Base-by-base conservation (phyloP, 2,113 vertebrate species). In the Motacilla alba region DNA sequence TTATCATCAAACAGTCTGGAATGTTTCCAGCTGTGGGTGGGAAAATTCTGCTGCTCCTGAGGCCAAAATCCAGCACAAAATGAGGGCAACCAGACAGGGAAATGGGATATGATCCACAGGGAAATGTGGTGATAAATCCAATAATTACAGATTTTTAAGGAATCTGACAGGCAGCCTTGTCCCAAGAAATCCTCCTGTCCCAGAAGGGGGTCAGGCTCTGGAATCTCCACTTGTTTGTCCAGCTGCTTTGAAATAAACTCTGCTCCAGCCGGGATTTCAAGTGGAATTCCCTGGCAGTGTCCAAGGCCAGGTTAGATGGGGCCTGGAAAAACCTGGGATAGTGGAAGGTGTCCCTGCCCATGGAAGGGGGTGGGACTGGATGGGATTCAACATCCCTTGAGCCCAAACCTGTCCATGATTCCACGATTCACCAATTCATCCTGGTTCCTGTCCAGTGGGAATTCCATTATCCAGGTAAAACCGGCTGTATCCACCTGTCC, bases 401-500 rank as follows among this genome's bases (percentile, higher is more conserved):
- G 1, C 6, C 20, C 46, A 78, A 53, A 53, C 6, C 18, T 20
- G 28, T n/a, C 73, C 53, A 14, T 6, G 27, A 37, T 23, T 37
- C 63, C 53, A 4, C 5, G 11, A 41, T 53, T 66, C 44, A 10
- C 22, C 19, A 8, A 4, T 7, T 39, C 13, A 50, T 35, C 41
- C 64, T 35, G 0, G 0, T 16, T 49, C 27, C 69, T 12, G 6
- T 26, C 30, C 33, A 23, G 27, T 0, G 3, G 43, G 60, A 73
- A 85, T 58, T 41, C n/a, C 1, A 8, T 39, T 26, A 23, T 44
- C 60, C 68, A 19, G 22, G 19, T 15, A 58, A 70, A 75, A 37
- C 28, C 1, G 0, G 7, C 43, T 37, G 28, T 3, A 27, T 6
- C 35, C 73, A 49, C 15, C 67, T 27, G 16, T 8, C 58, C 2